These are phyloP conservation scores for Thunnus thynnus DNA, from an alignment of 2,113 vertebrate species.

Conservation along the genomic window DNA sequence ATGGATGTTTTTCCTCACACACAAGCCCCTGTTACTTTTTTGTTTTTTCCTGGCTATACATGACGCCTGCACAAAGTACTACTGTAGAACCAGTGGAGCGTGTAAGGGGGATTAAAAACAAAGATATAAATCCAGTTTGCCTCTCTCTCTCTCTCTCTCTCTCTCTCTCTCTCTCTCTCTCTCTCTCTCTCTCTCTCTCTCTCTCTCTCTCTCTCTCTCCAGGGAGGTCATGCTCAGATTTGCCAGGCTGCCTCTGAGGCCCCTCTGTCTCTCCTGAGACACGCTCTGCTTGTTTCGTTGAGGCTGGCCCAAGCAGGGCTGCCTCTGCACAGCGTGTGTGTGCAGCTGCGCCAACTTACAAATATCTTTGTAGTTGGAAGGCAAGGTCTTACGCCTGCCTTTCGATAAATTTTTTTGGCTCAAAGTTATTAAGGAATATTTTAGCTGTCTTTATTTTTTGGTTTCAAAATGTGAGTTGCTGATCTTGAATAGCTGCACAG, in stretches of 20 bases:
- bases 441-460: constrained; percentile 4
- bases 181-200: constrained; percentile 12
- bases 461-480: background rate
- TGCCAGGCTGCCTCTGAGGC: constrained; percentile 71
- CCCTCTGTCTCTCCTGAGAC: constrained; percentile 71
- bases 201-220: constrained; percentile 51
- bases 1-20: constrained; percentile 40
- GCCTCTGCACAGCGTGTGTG: constrained; percentile 44
- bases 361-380: constrained; percentile 37
- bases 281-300: constrained; percentile 61
- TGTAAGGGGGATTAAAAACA: constrained; percentile 81
- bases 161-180: constrained; percentile 49
- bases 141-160: constrained; percentile 26
- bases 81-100: constrained; percentile 62
- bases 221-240: constrained; percentile 78
- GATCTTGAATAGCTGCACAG: background rate
- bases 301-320: constrained; percentile 57
- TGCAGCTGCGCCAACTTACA: constrained; percentile 67
- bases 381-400: constrained; percentile 1
- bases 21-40: constrained; percentile 32
- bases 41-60: constrained; percentile 48
- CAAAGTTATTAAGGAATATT: constrained; percentile 8
- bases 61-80: constrained; percentile 51
- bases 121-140: constrained; percentile 79
- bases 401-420: background rate